A percentile compares a stretch with the other conserved stretches of the same genome.
Evolutionary conservation across 2,113 vertebrate species (phyloP).

Genomic region (Terrapene triunguis): DNA sequence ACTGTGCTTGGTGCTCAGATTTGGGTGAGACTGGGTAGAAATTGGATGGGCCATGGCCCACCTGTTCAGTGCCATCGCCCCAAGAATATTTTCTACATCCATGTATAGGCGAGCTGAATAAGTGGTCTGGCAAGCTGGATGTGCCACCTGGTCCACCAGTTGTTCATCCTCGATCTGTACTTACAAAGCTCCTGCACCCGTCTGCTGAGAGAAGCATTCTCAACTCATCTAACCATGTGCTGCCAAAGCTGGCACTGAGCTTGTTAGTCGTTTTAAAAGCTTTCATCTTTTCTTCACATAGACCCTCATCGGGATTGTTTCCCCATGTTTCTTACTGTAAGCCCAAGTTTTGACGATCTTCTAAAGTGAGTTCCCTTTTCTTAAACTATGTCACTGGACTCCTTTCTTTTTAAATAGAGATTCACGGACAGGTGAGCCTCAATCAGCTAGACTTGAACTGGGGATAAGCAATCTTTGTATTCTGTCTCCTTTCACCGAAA

Average conservation of each 20-base stretch:
- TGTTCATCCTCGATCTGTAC: neutral
- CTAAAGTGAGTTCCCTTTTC: neutral
- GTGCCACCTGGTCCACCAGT: neutral
- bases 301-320: neutral
- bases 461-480: neutral
- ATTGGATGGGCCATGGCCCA: neutral
- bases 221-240: neutral
- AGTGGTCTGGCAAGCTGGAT: neutral
- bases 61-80: neutral
- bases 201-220: neutral
- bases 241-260: neutral
- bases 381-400: neutral
- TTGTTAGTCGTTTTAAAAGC: neutral
- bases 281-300: neutral
- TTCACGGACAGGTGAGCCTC: neutral
- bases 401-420: rapidly evolving
- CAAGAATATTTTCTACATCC: too few species aligned
- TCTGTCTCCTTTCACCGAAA: neutral
- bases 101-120: neutral
- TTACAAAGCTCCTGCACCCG: neutral
- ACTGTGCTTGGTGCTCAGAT: neutral
- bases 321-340: neutral
- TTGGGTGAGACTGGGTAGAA: neutral
- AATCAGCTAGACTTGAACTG: neutral
- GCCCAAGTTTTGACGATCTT: too few species aligned